Evolutionary conservation across 2,888 invertebrate species (phyloP).

Genomic region (Stegana nigrithorax): DNA sequence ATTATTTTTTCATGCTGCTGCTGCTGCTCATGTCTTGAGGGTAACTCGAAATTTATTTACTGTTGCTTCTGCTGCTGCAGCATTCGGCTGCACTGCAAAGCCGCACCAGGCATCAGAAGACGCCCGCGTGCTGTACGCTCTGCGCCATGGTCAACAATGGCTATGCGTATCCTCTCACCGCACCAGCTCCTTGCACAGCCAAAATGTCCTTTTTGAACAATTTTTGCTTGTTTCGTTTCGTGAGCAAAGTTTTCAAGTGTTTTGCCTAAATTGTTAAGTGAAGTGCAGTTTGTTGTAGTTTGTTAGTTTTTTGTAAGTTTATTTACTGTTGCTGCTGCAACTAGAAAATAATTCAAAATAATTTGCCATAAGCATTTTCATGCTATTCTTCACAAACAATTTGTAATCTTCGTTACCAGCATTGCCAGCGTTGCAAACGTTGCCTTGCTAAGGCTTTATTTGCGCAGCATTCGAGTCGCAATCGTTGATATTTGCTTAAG

Average conservation of each 20-base stretch:
- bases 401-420: too few species aligned
- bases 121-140: too few species aligned
- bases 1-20: too few species aligned
- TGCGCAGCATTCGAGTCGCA: too few species aligned
- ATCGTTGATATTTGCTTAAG: too few species aligned
- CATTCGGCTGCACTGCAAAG: background rate
- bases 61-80: background rate
- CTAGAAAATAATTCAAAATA: background rate
- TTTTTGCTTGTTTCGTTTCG: background rate
- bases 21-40: slow-evolving; percentile 7
- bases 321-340: slow-evolving; percentile 5
- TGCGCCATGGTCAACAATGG: too few species aligned
- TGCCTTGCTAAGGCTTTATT: too few species aligned
- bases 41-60: slow-evolving; percentile 6
- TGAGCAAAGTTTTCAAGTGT: slow-evolving; percentile 11
- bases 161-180: too few species aligned
- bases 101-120: background rate
- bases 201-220: background rate
- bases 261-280: slow-evolving; percentile 25
- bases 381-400: background rate
- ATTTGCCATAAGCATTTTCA: background rate
- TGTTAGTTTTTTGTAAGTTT: slow-evolving; percentile 2
- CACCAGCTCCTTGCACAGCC: background rate
- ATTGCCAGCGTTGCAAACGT: too few species aligned
- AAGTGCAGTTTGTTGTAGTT: slow-evolving; percentile 7